These are phyloP conservation scores for Scaptomyza hsui DNA, from an alignment of 1,140 invertebrate species.

Conservation along the genomic window DNA sequence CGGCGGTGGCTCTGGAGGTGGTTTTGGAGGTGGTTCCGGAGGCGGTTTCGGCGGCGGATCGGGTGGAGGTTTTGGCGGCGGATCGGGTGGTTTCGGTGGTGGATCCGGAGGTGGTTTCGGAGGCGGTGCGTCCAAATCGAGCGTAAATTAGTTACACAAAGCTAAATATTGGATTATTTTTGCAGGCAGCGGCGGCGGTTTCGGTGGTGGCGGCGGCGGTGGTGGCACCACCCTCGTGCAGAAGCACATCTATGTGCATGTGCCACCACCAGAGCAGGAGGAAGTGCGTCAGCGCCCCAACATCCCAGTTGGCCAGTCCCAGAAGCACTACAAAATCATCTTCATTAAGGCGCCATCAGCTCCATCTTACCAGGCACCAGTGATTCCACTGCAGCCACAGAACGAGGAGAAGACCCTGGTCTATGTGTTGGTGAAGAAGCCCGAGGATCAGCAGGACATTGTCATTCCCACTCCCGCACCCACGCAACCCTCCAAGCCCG, in stretches of 20 bases:
- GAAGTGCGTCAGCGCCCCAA: slow-evolving; percentile 86
- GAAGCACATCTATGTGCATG: slow-evolving; percentile 93
- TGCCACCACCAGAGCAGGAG: slow-evolving; percentile 90
- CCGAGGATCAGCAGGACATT: slow-evolving; percentile 91
- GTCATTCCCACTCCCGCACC: slow-evolving; percentile 89
- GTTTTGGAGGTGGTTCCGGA: slow-evolving; percentile 44
- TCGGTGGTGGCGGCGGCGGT: slow-evolving; percentile 79
- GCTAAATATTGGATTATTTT: slow-evolving; percentile 26
- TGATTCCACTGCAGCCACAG: slow-evolving; percentile 90
- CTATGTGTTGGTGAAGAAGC: slow-evolving; percentile 94
- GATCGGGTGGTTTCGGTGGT: slow-evolving; percentile 64
- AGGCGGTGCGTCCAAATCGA: slow-evolving; percentile 61
- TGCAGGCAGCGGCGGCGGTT: slow-evolving; percentile 78
- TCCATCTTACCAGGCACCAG: slow-evolving; percentile 89
- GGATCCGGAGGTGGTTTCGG: slow-evolving; percentile 60
- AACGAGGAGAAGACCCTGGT: slow-evolving; percentile 95
- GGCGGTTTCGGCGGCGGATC: slow-evolving; percentile 61
- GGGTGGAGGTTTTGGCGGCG: slow-evolving; percentile 55
- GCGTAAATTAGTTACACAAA: slow-evolving; percentile 11
- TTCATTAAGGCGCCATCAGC: slow-evolving; percentile 94
- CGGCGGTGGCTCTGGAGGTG: slow-evolving; percentile 50
- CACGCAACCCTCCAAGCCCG: slow-evolving; percentile 92
- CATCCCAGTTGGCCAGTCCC: slow-evolving; percentile 86
- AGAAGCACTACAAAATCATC: slow-evolving; percentile 95
- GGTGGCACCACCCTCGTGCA: slow-evolving; percentile 87